Evolutionary conservation across 2,888 invertebrate species (phyloP).

Genomic region (Dryococelus australis): DNA sequence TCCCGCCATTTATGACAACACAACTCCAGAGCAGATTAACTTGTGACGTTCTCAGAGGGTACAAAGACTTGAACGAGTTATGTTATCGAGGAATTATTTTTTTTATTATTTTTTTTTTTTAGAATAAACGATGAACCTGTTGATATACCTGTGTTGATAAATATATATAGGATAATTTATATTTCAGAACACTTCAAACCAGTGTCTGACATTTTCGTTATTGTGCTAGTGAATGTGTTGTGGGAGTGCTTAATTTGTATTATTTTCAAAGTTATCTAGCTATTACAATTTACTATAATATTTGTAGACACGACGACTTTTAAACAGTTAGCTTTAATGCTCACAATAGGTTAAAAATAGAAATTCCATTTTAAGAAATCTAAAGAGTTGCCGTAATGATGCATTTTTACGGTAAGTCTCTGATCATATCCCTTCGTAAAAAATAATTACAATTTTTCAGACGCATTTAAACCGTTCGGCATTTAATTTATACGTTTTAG

Average conservation of each 20-base stretch:
- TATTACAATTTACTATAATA: neutral
- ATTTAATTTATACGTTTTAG: neutral
- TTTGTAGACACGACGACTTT: neutral
- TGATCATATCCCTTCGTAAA: neutral
- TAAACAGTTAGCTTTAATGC: neutral
- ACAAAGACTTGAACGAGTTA: neutral
- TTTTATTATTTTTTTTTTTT: neutral
- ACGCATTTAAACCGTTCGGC: neutral
- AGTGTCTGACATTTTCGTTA: slow-evolving; percentile 4
- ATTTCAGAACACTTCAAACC: neutral
- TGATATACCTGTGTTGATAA: neutral
- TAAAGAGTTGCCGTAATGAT: neutral
- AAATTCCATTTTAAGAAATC: neutral
- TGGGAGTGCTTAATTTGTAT: neutral
- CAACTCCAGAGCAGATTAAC: neutral
- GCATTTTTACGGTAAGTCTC: neutral
- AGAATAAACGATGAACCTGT: neutral
- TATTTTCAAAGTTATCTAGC: neutral
- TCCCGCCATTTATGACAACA: neutral
- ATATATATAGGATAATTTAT: slow-evolving; percentile 1
- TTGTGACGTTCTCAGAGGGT: slow-evolving; percentile 16
- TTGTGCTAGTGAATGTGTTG: neutral
- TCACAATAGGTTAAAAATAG: neutral
- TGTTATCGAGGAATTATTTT: neutral
- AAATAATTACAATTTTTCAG: neutral